Conservation (phyloP, 2,113 vertebrate species). For the Sula dactylatra region DNA sequence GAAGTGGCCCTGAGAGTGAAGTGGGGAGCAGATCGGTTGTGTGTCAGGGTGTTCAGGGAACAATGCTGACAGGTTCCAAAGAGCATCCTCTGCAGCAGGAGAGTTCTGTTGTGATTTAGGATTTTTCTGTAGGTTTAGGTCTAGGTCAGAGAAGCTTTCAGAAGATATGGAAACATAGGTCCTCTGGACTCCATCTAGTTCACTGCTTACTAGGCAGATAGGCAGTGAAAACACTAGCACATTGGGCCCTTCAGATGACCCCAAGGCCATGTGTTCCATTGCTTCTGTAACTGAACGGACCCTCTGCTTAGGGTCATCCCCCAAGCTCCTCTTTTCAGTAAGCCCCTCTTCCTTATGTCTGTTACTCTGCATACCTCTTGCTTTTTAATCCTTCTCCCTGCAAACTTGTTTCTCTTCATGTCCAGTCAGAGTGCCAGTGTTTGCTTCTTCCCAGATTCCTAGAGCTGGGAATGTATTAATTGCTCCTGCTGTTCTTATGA, state of each 20-base stretch:
- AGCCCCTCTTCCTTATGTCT: not conserved
- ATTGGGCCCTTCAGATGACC: not conserved
- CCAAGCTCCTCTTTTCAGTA: not conserved
- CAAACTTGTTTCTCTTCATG: not conserved
- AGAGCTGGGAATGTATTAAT: not conserved
- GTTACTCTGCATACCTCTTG: not conserved
- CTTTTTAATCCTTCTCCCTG: not conserved
- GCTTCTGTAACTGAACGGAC: not conserved
- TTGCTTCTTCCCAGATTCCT: not conserved
- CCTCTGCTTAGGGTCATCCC: not conserved
- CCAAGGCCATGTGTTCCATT: not conserved
- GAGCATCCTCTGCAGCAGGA: not conserved
- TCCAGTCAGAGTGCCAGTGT: not conserved
- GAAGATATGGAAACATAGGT: not conserved
- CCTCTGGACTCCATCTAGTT: not conserved
- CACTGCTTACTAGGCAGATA: not conserved
- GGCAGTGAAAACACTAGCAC: not conserved
- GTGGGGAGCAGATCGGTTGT: not conserved
- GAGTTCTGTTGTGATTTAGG: not conserved
- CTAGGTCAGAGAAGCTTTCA: not conserved
- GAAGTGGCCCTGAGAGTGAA: not conserved
- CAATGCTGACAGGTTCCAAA: not conserved
- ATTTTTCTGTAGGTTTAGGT: not conserved
- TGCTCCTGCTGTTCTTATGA: not conserved
- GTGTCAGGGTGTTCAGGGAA: constrained; percentile 5